Evolutionary conservation across 2,113 vertebrate species (phyloP), one percentile per base, ranked within the genome.

Genomic region (Stercorarius parasiticus): DNA sequence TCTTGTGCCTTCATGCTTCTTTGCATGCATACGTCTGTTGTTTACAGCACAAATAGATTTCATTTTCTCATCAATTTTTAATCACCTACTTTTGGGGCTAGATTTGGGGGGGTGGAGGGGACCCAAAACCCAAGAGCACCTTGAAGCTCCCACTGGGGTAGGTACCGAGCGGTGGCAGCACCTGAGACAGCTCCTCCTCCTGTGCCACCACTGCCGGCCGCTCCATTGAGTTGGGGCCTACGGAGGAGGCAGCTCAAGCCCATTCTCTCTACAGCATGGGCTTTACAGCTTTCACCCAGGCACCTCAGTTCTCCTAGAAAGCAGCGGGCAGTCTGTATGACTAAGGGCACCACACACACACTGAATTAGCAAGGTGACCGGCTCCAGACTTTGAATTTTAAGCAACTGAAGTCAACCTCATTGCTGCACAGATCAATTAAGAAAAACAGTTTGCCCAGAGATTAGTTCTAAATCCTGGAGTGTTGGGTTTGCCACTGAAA

Each of bases 181-280:
- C 43, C 43, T 71, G 43, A 80, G 87, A 87, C 14, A 84, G 52
- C 42, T 89, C 38, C 59, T 88, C 21, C 15, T 66, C 20, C 49
- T 4, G 0, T 3, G 20, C 26, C 27, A 47, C 36, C 49, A 3
- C 16, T 66, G 27, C 3, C 5, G 5, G 29, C 49, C n/a, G 26
- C 42, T 84, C 45, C 55, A 16, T 14, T 21, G 21, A 26, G n/a
- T 45, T 25, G 25, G 25, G n/a, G 11, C 36, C 56, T 36, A 13
- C 23, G 1, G 13, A 65, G 43, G 16, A 80, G 29, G 27, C 3
- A 66, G 27, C 50, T 91, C 16, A 7, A 81, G 43, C 13, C 4
- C 1, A 52, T n/a, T 5, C 7, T 2, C 62, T 22, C 11, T 29
- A 29, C 15, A 56, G 32, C 38, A 32, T 6, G 11, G 40, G 18